These are phyloP conservation scores for Micromys minutus DNA, from an alignment of 2,113 vertebrate genomes.

Conservation along the genomic window DNA sequence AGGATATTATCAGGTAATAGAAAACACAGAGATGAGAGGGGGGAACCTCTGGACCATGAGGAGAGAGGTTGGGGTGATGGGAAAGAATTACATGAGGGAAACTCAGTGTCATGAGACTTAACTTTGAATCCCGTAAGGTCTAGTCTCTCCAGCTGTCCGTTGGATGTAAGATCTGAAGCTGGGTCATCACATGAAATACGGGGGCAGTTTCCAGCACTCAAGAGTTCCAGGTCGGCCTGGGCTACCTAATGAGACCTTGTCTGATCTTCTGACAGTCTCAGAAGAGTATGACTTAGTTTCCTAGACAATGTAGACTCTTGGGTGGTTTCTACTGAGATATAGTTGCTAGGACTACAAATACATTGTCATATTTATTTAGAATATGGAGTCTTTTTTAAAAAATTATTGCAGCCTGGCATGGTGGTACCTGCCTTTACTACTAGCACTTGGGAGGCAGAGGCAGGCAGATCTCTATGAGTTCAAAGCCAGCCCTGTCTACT, in stretches of 20 bases:
- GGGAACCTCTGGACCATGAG: background rate
- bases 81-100: background rate
- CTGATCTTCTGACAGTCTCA: background rate
- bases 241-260: background rate
- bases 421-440: background rate
- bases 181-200: background rate
- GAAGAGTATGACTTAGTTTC: background rate
- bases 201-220: background rate
- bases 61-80: background rate
- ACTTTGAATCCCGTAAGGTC: background rate
- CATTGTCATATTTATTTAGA: background rate
- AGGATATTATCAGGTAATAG: background rate
- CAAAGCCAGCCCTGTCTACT: background rate
- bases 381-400: background rate
- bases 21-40: background rate
- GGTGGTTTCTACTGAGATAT: background rate
- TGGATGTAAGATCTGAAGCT: background rate
- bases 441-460: background rate
- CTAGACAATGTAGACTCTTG: background rate
- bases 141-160: background rate
- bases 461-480: background rate
- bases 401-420: background rate
- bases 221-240: background rate
- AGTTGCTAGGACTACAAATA: background rate
- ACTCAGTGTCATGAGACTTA: background rate